phyloP scores from a whole-genome alignment of 2,888 invertebrate genomes.

The Nomada ruficornis region DNA sequence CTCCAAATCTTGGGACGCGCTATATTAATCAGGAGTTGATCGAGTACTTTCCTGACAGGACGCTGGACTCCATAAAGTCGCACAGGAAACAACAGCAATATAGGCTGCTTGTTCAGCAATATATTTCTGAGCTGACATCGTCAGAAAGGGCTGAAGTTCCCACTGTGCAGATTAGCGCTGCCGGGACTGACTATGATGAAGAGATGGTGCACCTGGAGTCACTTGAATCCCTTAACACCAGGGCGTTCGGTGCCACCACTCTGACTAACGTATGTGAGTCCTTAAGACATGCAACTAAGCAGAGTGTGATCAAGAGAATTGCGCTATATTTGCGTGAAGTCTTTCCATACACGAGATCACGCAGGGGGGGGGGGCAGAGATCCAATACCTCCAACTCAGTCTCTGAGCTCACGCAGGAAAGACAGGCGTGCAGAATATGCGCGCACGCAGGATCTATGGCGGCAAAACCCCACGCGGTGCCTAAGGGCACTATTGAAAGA shows the following conservation, averaged over 20 bases:
- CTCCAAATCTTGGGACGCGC: neutral
- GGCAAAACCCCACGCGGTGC: neutral
- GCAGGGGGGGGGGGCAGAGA: neutral
- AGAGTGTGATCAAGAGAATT: too few species aligned
- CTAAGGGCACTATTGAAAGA: neutral
- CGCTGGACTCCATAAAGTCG: conserved; percentile 4
- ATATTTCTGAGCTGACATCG: neutral
- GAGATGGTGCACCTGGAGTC: too few species aligned
- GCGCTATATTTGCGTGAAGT: neutral
- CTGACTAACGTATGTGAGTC: too few species aligned
- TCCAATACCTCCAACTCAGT: neutral
- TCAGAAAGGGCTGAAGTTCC: too few species aligned
- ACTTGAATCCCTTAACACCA: too few species aligned
- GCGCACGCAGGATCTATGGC: neutral
- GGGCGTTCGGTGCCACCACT: too few species aligned
- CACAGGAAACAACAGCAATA: neutral
- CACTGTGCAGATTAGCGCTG: too few species aligned
- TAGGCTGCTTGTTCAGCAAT: neutral
- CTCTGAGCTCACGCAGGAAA: neutral
- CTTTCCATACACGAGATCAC: neutral
- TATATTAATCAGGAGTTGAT: neutral
- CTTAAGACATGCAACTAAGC: too few species aligned
- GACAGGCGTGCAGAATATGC: neutral
- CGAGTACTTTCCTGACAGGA: neutral
- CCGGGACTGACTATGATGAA: too few species aligned